These are phyloP conservation scores for Lophotis ruficrista DNA, from an alignment of 2,113 vertebrate genomes.

Conservation along the genomic window DNA sequence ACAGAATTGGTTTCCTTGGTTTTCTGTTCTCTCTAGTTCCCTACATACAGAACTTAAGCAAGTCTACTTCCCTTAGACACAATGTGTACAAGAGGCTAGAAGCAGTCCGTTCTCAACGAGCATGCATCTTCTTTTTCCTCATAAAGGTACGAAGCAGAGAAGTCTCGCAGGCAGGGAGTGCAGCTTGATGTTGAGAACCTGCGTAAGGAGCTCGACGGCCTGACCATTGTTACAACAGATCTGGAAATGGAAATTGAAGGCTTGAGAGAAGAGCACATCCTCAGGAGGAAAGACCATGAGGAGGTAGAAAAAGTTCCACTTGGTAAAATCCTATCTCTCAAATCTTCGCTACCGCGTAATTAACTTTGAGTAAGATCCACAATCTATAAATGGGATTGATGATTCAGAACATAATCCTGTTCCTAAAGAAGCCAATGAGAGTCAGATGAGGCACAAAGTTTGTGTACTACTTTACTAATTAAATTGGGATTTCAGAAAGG, in stretches of 20 bases:
- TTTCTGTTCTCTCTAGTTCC: not conserved
- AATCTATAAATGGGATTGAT: constrained; percentile 32
- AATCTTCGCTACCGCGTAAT: not conserved
- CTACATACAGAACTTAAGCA: not conserved
- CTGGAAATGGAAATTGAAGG: constrained; percentile 83
- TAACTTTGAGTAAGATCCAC: constrained; percentile 22
- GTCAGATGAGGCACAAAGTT: not conserved
- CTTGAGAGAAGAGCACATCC: constrained; percentile 80
- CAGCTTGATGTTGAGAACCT: constrained; percentile 78
- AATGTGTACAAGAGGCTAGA: not conserved
- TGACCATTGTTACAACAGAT: constrained; percentile 80
- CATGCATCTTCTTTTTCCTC: not conserved
- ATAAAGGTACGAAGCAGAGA: constrained; percentile 78
- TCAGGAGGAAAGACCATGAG: constrained; percentile 80
- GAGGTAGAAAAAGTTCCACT: constrained; percentile 67
- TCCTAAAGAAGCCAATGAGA: not conserved
- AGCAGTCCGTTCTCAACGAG: not conserved
- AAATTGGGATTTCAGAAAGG: not conserved
- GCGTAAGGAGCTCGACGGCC: constrained; percentile 76
- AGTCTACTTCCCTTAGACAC: not conserved
- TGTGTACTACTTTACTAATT: not conserved
- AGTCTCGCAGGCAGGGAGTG: constrained; percentile 73
- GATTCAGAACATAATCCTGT: constrained; percentile 16
- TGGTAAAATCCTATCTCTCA: constrained; percentile 16
- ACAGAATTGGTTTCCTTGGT: not conserved